phyloP scores from a whole-genome alignment of 1,140 invertebrate species.

The Ips typographus region DNA sequence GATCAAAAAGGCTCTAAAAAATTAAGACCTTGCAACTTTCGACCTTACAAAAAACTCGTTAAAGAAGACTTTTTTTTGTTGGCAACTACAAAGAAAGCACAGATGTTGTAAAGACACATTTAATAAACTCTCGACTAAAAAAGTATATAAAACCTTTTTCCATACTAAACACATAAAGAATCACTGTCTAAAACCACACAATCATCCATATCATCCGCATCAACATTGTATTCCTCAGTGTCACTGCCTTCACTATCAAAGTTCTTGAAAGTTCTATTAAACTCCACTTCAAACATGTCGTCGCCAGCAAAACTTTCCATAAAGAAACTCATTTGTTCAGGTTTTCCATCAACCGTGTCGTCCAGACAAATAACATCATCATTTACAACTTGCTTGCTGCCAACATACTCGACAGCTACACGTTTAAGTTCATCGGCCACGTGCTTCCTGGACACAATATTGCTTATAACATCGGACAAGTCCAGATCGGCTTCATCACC shows the following conservation, averaged over 20 bases:
- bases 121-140: too few relatives aligned
- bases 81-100: too few relatives aligned
- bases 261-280: conserved; percentile 48
- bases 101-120: too few relatives aligned
- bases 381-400: neutral
- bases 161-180: conserved; percentile 29
- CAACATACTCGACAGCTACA: conserved; percentile 13
- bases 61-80: too few relatives aligned
- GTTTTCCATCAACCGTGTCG: conserved; percentile 18
- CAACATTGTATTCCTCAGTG: conserved; percentile 10
- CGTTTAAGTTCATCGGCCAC: conserved; percentile 3
- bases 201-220: conserved; percentile 6
- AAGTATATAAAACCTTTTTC: neutral
- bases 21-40: too few relatives aligned
- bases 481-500: conserved; percentile 56
- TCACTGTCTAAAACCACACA: conserved; percentile 23
- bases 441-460: conserved; percentile 52
- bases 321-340: conserved; percentile 42
- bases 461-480: conserved; percentile 62
- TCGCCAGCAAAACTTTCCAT: conserved; percentile 30
- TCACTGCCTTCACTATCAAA: conserved; percentile 1
- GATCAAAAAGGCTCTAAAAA: too few relatives aligned
- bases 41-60: too few relatives aligned
- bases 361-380: conserved; percentile 18
- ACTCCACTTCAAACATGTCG: conserved; percentile 47